phyloP scores from a whole-genome alignment of 2,113 vertebrate genomes.

The Osmerus eperlanus region DNA sequence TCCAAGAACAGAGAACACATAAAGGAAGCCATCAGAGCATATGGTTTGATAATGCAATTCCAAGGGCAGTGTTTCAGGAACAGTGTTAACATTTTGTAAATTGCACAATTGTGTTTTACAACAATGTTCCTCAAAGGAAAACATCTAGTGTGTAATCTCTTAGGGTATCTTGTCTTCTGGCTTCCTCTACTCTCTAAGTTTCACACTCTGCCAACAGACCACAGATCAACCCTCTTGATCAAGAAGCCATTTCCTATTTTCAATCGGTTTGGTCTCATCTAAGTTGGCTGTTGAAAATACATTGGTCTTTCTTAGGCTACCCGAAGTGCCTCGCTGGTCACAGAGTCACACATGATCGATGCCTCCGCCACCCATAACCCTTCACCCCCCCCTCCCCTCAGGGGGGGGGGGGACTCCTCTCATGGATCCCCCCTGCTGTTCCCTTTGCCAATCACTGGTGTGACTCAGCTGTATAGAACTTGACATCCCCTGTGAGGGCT shows the following conservation, averaged over 20 bases:
- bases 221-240: conserved; percentile 11
- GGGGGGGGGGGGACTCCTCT: neutral
- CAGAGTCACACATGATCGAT: conserved; percentile 52
- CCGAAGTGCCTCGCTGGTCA: conserved; percentile 15
- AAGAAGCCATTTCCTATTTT: conserved; percentile 36
- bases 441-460: conserved; percentile 46
- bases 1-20: conserved; percentile 14
- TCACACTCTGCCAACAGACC: too few species aligned
- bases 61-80: too few species aligned
- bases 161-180: too few species aligned
- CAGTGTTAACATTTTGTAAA: too few species aligned
- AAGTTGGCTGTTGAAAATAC: conserved; percentile 24
- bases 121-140: too few species aligned
- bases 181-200: too few species aligned
- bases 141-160: too few species aligned
- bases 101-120: too few species aligned
- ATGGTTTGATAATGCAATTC: neutral
- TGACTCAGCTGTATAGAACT: conserved; percentile 62
- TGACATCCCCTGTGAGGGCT: conserved; percentile 61
- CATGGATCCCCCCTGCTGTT: conserved; percentile 21
- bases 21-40: conserved; percentile 10
- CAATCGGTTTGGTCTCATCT: conserved; percentile 39
- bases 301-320: conserved; percentile 27
- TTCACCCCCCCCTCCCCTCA: conserved; percentile 22
- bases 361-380: conserved; percentile 33